A percentile compares a stretch with the other conserved stretches of the same genome.
phyloP scores from a whole-genome alignment of 2,113 vertebrate species.

The Tragelaphus strepsiceros region DNA sequence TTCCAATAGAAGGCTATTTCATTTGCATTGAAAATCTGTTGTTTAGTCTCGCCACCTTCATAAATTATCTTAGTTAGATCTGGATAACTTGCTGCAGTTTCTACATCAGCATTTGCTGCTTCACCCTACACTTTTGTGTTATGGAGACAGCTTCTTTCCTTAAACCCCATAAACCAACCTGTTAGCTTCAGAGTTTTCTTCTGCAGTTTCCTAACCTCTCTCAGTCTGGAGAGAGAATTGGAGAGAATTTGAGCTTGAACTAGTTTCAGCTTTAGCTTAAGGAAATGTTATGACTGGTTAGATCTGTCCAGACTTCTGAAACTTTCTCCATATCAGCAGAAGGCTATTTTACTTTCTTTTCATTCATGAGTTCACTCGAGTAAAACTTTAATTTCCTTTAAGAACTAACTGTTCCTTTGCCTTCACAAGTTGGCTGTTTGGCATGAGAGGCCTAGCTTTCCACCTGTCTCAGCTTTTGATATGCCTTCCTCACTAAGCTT shows the following conservation, averaged over 20 bases:
- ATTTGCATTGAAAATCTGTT: background rate
- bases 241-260: background rate
- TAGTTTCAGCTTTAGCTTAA: background rate
- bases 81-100: background rate
- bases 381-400: background rate
- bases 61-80: background rate
- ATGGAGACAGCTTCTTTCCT: background rate
- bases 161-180: background rate
- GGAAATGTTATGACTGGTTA: background rate
- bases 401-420: background rate
- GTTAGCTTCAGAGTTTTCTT: background rate
- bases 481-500: background rate
- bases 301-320: background rate
- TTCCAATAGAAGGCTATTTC: background rate
- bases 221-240: background rate
- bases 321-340: background rate
- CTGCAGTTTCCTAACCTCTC: background rate
- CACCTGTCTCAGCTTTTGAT: background rate
- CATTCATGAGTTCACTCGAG: background rate
- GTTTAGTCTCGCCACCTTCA: background rate
- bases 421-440: background rate
- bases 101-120: background rate
- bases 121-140: background rate
- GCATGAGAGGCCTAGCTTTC: background rate
- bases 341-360: background rate